Evolutionary conservation across 1,140 invertebrate species (phyloP).

Genomic region (Caenorhabditis elegans): DNA sequence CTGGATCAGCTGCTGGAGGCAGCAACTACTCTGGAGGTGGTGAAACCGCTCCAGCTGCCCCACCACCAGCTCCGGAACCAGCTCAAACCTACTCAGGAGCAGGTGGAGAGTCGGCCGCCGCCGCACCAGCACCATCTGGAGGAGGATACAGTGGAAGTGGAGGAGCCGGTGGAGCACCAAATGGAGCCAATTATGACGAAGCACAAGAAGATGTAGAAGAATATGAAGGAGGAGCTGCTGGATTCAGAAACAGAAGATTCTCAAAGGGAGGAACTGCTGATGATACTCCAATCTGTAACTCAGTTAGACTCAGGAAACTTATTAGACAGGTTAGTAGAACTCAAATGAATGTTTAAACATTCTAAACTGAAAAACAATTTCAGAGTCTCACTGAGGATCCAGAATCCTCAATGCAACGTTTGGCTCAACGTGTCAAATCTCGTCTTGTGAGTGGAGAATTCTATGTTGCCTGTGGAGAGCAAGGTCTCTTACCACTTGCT

Average conservation of each 20-base stretch:
- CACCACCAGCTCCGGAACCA: not conserved
- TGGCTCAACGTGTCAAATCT: conserved; percentile 24
- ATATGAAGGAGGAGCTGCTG: conserved; percentile 18
- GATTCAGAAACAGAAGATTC: conserved; percentile 33
- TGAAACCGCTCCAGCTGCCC: not conserved
- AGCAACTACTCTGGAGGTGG: not conserved
- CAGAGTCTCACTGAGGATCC: conserved; percentile 20
- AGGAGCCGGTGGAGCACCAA: conserved; percentile 16
- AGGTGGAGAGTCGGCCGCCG: not conserved
- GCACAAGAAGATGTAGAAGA: conserved; percentile 34
- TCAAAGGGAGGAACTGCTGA: conserved; percentile 5
- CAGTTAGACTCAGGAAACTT: conserved; percentile 20
- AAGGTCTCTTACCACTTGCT: conserved; percentile 19
- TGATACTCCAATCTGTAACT: conserved; percentile 3
- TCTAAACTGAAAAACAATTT: not conserved
- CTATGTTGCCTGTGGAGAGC: conserved; percentile 38
- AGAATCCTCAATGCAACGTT: conserved; percentile 13
- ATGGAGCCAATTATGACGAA: conserved; percentile 33
- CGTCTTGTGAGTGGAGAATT: conserved; percentile 31
- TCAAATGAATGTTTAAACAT: no score
- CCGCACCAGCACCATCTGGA: not conserved
- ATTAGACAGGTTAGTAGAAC: conserved; percentile 35
- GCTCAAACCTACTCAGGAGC: not conserved
- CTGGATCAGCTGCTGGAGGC: not conserved
- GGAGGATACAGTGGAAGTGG: conserved; percentile 14